Base-by-base conservation (phyloP, 2,888 invertebrate genomes). In the Trachelus iudaicus region DNA sequence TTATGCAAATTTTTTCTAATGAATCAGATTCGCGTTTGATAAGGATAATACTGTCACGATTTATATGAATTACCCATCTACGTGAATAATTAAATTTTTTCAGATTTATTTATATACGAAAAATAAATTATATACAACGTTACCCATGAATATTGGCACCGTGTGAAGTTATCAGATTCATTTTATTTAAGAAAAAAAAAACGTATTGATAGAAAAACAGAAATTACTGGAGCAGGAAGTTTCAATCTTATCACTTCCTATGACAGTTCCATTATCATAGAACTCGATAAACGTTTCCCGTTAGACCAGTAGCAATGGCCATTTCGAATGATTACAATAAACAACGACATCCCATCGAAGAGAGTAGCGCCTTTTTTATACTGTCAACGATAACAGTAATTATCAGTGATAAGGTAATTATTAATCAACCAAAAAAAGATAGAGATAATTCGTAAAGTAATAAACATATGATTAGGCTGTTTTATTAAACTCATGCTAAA, bases 221-320 rank as follows among this genome's bases (percentile, higher is more conserved):
- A 23, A 56, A 56, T 56, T 9, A 76, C 73, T 71, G 76, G 30
- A 69, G 81, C 86, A 84, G 87, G 87, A 88, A 87, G 86, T 83
- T 88, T 84, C 85, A 85, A 87, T 87, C 86, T 87, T 86, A 85
- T 87, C 87, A 79, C 79, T 79, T 56, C 23, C 40, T 56, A 56
- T 15, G 9, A 2, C 6, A 23, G 23, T 6, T 23, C 0, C 40
- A 23, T 56, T 56, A 56, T 56, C 40, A 56, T 23, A 9, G 40
- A 15, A 56, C 40, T 56, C 4, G 0, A 6, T 56, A 6, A 6
- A 56, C 40, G 9, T 56, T 56, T 56, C 40, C 40, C 23, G 40
- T 56, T 56, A 9, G 1, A 23, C 1, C 6, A 23, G 15, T 56
- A 23, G 15, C 23, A 56, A 56, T 6, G 23, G 15, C 40, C 40